Conservation (phyloP, 2,797 vertebrate genomes). For the Neoniphon sammara region DNA sequence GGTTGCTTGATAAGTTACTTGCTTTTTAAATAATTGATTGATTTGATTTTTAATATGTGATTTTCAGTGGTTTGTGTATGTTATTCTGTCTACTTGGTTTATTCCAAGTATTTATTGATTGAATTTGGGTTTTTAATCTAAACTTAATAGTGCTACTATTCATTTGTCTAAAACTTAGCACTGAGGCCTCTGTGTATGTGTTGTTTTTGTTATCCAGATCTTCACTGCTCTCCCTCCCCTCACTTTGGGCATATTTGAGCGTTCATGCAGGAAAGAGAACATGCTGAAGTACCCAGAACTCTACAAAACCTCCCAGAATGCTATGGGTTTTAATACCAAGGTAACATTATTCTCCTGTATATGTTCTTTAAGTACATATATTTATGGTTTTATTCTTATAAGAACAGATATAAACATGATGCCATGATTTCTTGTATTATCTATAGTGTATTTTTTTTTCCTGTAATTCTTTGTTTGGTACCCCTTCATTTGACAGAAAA, state of each 20-base stretch:
- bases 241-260: slow-evolving; percentile 98
- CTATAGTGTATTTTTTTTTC: not conserved
- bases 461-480: not conserved
- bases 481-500: not conserved
- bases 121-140: not conserved
- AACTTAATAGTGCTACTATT: slow-evolving; percentile 1
- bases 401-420: not conserved
- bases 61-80: slow-evolving; percentile 1
- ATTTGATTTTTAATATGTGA: not conserved
- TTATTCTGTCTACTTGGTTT: not conserved
- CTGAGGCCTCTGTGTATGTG: slow-evolving; percentile 17
- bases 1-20: not conserved
- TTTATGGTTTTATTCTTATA: not conserved
- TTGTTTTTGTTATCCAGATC: slow-evolving; percentile 81
- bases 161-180: not conserved
- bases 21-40: not conserved
- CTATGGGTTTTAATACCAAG: slow-evolving; percentile 94
- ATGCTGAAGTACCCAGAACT: slow-evolving; percentile 98
- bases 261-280: slow-evolving; percentile 96
- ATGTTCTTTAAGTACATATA: not conserved
- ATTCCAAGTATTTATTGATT: not conserved
- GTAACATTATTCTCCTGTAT: slow-evolving; percentile 61
- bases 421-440: not conserved
- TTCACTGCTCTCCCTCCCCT: slow-evolving; percentile 97
- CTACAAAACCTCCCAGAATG: slow-evolving; percentile 98